Evolutionary conservation across 2,113 vertebrate genomes (phyloP), one percentile per base, ranked within the genome.

Genomic region (Scatophagus argus): DNA sequence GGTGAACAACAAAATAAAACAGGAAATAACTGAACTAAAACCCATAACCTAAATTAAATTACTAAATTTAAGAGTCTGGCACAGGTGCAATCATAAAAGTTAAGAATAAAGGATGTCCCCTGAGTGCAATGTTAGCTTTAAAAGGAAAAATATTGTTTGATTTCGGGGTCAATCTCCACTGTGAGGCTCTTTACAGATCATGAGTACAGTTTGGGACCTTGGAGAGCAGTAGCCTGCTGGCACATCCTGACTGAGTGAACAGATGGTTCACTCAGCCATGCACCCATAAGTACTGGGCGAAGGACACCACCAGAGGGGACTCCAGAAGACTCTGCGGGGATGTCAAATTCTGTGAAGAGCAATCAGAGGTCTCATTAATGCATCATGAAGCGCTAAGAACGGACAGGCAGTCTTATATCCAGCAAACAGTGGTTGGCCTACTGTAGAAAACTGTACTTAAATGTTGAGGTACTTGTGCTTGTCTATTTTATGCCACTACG

Each of bases 241-340:
- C 81, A 81, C 61, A 6, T 58, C 39, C n/a, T 14, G 51, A 44
- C 58, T 44, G 55, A 60, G 72, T 2, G 84, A 82, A 43, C 84
- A 89, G 84, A 87, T 89, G 81, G 75, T 79, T 82, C 68, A 36
- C 51, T 59, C 65, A 81, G 65, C 47, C 64, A 23, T 60, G 59
- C 67, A 66, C 56, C 68, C 74, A 47, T 60, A 72, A 84, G 84
- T 31, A 52, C n/a, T 17, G 63, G 71, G 66, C 19, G 34, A 58
- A 74, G 81, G 75, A 79, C 67, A 19, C 19, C 13, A 31, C 66
- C 75, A 1, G 51, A n/a, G 56, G 87, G 71, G 61, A 41, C 55
- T 58, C 64, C 74, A 72, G 51, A 68, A 55, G 65, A 78, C 51
- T 43, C 68, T 46, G 23, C 8, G 3, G 73, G 66, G 70, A 51